phyloP scores from a whole-genome alignment of 2,113 vertebrate genomes.

The Castor canadensis region DNA sequence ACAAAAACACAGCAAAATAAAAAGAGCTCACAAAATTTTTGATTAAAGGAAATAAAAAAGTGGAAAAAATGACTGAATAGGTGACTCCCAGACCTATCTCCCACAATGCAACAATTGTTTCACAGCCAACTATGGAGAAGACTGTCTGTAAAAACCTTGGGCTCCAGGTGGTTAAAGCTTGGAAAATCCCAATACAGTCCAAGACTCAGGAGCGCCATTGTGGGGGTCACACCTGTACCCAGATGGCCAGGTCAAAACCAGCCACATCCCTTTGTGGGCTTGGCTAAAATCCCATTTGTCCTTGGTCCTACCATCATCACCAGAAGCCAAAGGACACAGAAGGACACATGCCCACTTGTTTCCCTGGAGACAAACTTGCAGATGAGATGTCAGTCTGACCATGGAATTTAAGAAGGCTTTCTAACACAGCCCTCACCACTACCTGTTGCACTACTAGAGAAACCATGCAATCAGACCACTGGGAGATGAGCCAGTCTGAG shows the following conservation, averaged over 20 bases:
- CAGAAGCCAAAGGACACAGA: background rate
- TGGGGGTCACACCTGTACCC: background rate
- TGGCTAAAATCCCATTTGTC: background rate
- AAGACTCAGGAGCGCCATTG: background rate
- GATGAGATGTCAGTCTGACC: background rate
- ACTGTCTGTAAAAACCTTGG: background rate
- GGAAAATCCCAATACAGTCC: background rate
- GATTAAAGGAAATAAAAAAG: too few relatives aligned
- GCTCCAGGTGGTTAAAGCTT: background rate
- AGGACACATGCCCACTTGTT: background rate
- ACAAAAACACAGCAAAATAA: too few relatives aligned
- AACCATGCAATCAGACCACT: background rate
- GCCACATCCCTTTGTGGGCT: background rate
- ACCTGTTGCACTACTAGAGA: background rate
- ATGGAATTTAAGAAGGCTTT: background rate
- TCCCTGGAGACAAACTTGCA: background rate
- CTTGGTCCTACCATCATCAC: background rate
- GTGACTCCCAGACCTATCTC: background rate
- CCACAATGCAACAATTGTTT: background rate
- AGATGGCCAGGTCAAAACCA: background rate
- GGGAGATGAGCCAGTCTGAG: background rate
- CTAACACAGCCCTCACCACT: background rate
- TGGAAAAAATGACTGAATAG: too few relatives aligned
- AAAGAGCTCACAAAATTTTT: too few relatives aligned
- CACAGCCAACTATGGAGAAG: background rate